Evolutionary conservation across 53 echinoderm and acorn worm species (phyloP), one percentile per base, ranked within the genome.

Genomic region (Antedon mediterranea): DNA sequence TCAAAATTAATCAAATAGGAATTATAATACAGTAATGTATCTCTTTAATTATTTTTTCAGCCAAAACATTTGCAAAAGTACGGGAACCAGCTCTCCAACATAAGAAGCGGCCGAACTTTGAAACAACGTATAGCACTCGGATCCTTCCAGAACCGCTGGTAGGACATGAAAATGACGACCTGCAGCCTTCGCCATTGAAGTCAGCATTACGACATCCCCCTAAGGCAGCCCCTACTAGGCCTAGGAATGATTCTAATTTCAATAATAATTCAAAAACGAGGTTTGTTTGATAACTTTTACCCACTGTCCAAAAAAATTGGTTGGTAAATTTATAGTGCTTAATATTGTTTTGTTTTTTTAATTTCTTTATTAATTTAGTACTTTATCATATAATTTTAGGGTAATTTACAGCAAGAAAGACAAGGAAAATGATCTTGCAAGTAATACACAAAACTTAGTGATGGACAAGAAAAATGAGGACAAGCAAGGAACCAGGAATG

Each of bases 71-170:
- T 57, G 9, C 57, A 23, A 57, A 6, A 15, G 71, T 88, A 0
- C 73, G 86, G 29, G 97, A 97, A 43, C 97, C 97, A 34, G 79
- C 89, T 0, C 74, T 97, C 4, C 97, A 97, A 81, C 84, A 86
- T 71, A 79, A 88, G 26, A 81, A 86, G 28, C 84, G 88, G 31
- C 88, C 92, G 3, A 71, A 43, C n/a, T 30, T 32, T 15, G 76
- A 57, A 0, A 57, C 79, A 74, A 92, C 97, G n/a, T 80, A 92
- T 74, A 97, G 89, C n/a, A 92, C 90, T 30, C 86, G 23, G 26
- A 57, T 57, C 20, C 23, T 23, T 18, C 57, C 57, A 11, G 57
- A 57, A 57, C 15, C 11, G 23, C 23, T 15, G 11, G 23, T 2
- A n/a, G n/a, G n/a, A n/a, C n/a, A n/a, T 57, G 57, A 57, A 2